A percentile compares a stretch with the other conserved stretches of the same genome.
phyloP scores from a whole-genome alignment of 2,888 invertebrate species.

The Anthoptus insignis region DNA sequence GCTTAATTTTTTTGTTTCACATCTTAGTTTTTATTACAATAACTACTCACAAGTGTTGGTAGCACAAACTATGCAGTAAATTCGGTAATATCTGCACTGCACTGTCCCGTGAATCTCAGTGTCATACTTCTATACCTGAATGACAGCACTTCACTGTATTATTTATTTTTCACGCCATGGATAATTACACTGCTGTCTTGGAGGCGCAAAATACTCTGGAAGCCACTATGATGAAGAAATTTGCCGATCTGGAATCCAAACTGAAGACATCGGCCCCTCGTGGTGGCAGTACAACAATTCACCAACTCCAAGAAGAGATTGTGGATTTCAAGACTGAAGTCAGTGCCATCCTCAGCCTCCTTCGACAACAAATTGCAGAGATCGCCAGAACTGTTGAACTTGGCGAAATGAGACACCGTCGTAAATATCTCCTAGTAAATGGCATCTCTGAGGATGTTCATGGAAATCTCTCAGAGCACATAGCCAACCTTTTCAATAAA shows the following conservation, averaged over 20 bases:
- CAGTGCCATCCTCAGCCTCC: not conserved
- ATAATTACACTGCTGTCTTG: not conserved
- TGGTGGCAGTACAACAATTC: not conserved
- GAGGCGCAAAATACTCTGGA: slow-evolving; percentile 9
- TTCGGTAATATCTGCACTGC: no score
- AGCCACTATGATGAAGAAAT: not conserved
- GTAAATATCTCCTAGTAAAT: not conserved
- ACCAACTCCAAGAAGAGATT: not conserved
- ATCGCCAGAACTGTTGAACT: not conserved
- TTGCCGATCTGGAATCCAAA: not conserved
- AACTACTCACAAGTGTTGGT: no score
- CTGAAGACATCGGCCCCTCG: not conserved
- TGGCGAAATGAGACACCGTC: not conserved
- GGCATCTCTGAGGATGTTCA: not conserved
- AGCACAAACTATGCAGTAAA: no score
- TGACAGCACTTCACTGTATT: no score
- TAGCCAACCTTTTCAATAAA: not conserved
- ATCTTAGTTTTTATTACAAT: no score
- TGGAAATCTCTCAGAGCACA: not conserved
- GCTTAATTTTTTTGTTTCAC: no score
- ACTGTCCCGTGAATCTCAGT: no score
- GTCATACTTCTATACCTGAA: no score
- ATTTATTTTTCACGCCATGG: no score
- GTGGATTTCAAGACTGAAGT: not conserved
- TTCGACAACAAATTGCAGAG: not conserved